Evolutionary conservation across 1,140 invertebrate species (phyloP), one percentile per base, ranked within the genome.

Genomic region (Macrotrachela quadricornifera): DNA sequence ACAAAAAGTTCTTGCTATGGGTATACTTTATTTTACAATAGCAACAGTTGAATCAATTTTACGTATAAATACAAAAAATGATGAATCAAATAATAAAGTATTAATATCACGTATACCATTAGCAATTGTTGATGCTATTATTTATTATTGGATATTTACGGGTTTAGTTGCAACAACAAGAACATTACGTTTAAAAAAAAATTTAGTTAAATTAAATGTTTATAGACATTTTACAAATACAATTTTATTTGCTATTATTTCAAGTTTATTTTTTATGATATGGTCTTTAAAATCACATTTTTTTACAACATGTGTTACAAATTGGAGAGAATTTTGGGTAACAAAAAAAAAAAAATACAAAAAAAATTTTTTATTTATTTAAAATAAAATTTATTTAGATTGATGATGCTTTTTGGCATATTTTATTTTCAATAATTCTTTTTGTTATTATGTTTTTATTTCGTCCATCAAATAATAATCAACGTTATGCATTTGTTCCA

Each of bases 141-240:
- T 73, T 57, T 72, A 69, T 59, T 73, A 68, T 63, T 75, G 82
- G 82, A 82, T 84, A 54, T 76, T 76, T 59, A 71, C 72, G 3
- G 81, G 80, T n/a, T 72, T 92, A 15, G 78, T 86, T 11, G 79
- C 83, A 62, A 92, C 87, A 1, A 90, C 82, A 46, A 70, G 85
- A 54, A 86, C 85, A 10, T 71, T 92, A 48, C 73, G 84, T 59
- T 71, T 92, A 51, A 69, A 86, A 59, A 76, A 70, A 44, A 73
- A 73, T 60, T 61, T 83, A 62, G 80, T 90, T 51, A 92, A 92
- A 71, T 69, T 91, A n/a, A 75, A 79, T 14, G 68, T 92, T 41
- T 92, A 91, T 70, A 75, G 79, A 58, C 83, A 91, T 70, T 92
- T 92, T 67, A 90, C 85, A 38, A 90, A 90, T 70, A 85, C 83